Percentiles rank a stretch among this genome's conserved stretches.
Conservation (phyloP, 2,888 invertebrate species). For the Xiphydria camelus region DNA sequence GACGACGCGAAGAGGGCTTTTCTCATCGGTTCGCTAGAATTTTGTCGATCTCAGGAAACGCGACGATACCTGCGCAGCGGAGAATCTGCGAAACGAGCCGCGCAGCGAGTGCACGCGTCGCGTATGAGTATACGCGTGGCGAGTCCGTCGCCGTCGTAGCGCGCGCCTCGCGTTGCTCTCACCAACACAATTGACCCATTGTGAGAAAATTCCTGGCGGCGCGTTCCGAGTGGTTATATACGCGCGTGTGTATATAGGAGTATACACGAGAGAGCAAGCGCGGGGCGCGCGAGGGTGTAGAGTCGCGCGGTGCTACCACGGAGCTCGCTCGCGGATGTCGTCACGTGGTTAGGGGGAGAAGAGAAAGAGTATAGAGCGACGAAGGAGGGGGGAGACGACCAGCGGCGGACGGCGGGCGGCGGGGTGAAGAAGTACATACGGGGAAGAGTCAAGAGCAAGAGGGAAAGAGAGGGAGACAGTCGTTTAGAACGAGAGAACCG, state of each 20-base stretch:
- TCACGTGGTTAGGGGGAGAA: slow-evolving; percentile 25
- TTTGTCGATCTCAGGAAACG: too few relatives aligned
- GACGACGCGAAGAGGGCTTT: too few relatives aligned
- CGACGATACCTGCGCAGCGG: slow-evolving; percentile 3
- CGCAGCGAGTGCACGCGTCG: too few relatives aligned
- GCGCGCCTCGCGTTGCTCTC: slow-evolving; percentile 23
- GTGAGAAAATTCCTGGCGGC: slow-evolving; percentile 47
- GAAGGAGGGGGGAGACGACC: neutral
- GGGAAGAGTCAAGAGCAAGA: neutral
- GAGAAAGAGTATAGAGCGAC: neutral
- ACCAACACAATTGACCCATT: slow-evolving; percentile 48
- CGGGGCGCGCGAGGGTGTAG: slow-evolving; percentile 2
- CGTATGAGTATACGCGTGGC: slow-evolving; percentile 10
- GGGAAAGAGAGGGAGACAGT: slow-evolving; percentile 8
- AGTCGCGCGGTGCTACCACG: neutral
- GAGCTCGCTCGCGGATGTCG: slow-evolving; percentile 32
- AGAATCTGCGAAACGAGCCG: slow-evolving; percentile 8
- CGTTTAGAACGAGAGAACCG: slow-evolving; percentile 12
- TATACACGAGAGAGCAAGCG: too few relatives aligned
- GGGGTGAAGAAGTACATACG: too few relatives aligned
- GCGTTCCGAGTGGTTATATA: slow-evolving; percentile 43
- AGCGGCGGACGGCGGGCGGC: neutral
- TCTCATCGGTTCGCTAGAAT: too few relatives aligned
- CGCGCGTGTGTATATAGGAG: too few relatives aligned
- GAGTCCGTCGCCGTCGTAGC: slow-evolving; percentile 11